Evolutionary conservation across 2,888 invertebrate species (phyloP).

Genomic region (Sphecodes monilicornis): DNA sequence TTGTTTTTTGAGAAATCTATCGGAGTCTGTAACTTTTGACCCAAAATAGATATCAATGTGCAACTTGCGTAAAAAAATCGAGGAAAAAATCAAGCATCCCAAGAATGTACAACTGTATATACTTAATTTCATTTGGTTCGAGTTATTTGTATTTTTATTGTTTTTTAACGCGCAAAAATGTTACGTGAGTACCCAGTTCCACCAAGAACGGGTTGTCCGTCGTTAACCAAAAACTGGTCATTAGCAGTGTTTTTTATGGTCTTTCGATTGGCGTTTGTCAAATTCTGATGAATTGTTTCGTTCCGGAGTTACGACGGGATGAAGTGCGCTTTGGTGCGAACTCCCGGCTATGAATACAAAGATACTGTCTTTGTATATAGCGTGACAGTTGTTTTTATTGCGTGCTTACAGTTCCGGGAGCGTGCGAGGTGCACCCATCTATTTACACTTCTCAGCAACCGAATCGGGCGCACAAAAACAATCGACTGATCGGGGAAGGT

Average conservation of each 20-base stretch:
- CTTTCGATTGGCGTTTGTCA: not conserved
- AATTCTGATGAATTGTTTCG: fast-evolving
- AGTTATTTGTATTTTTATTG: not conserved
- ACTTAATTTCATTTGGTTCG: no score
- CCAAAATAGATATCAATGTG: fast-evolving
- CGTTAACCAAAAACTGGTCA: not conserved
- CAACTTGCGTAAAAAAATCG: not conserved
- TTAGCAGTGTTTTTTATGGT: not conserved
- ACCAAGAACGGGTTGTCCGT: not conserved
- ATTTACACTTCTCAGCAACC: not conserved
- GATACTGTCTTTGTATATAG: not conserved
- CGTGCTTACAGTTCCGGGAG: not conserved
- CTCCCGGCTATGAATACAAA: not conserved
- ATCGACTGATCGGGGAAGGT: slow-evolving; percentile 5
- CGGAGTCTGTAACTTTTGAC: not conserved
- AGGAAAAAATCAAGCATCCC: not conserved
- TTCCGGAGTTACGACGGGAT: not conserved
- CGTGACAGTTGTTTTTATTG: not conserved
- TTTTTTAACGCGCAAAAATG: no score
- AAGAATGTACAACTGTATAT: fast-evolving
- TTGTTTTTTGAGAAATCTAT: not conserved
- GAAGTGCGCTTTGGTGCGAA: not conserved
- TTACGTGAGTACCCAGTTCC: not conserved
- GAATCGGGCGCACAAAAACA: not conserved
- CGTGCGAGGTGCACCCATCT: no score